Percentiles rank a stretch among this genome's conserved stretches.
These are phyloP conservation scores for Setipinna tenuifilis DNA, from an alignment of 2,797 vertebrate species.

Conservation along the genomic window DNA sequence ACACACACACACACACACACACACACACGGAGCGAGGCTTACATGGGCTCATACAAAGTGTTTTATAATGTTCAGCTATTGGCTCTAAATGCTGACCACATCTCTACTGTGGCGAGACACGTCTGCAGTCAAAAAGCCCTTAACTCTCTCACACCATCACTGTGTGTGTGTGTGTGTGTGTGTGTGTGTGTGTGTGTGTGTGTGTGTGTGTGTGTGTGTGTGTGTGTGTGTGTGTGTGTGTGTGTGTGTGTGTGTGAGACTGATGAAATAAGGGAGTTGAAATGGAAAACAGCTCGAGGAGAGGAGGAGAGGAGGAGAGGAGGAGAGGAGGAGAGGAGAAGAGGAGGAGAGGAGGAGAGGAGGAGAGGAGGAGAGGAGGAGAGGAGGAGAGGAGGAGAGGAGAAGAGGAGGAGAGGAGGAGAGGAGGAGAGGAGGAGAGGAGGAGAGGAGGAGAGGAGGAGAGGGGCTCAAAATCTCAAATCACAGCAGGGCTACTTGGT, in stretches of 20 bases:
- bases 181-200: constrained; percentile 34
- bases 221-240: constrained; percentile 22
- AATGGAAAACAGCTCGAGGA: constrained; percentile 12
- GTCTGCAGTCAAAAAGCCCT: constrained; percentile 51
- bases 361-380: no score
- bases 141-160: constrained; percentile 48
- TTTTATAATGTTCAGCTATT: not conserved
- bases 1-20: not conserved
- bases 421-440: no score
- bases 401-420: no score
- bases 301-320: no score
- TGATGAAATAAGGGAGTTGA: constrained; percentile 50
- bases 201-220: constrained; percentile 29
- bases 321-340: no score
- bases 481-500: constrained; percentile 3
- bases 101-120: not conserved
- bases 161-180: constrained; percentile 34
- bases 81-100: not conserved
- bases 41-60: constrained; percentile 4
- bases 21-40: constrained; percentile 30
- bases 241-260: constrained; percentile 22
- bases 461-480: constrained; percentile 36
- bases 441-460: no score
- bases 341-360: no score
- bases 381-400: no score